phyloP scores from a whole-genome alignment of 2,888 invertebrate species.

The Pollenia labialis region DNA sequence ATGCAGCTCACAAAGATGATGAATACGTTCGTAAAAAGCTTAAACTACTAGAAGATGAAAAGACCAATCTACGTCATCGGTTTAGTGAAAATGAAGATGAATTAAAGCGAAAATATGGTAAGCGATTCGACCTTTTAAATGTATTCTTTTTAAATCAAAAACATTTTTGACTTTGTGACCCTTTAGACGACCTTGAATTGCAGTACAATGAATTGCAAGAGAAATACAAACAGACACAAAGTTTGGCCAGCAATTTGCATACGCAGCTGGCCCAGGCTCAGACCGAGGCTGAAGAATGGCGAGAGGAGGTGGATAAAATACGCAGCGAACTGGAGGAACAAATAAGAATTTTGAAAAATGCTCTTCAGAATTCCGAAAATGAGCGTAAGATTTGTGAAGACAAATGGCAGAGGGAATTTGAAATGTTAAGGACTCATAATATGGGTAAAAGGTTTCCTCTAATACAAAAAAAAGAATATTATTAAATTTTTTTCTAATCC shows the following conservation, averaged over 20 bases:
- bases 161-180: neutral
- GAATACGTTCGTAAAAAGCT: conserved; percentile 83
- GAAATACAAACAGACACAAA: conserved; percentile 85
- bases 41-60: conserved; percentile 83
- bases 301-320: conserved; percentile 84
- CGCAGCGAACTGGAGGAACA: conserved; percentile 85
- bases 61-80: conserved; percentile 81
- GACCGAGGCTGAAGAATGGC: conserved; percentile 80
- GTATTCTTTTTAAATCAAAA: neutral
- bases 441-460: conserved; percentile 80
- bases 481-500: neutral
- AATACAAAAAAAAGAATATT: neutral
- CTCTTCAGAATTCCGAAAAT: conserved; percentile 86
- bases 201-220: conserved; percentile 85
- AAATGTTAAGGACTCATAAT: conserved; percentile 87
- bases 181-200: conserved; percentile 84
- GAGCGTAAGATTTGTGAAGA: conserved; percentile 86
- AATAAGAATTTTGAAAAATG: conserved; percentile 85
- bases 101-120: conserved; percentile 82
- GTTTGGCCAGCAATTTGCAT: conserved; percentile 81
- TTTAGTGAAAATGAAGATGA: conserved; percentile 83
- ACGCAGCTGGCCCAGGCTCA: conserved; percentile 82
- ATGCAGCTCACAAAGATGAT: conserved; percentile 83
- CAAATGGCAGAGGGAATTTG: conserved; percentile 87
- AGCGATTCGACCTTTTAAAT: conserved; percentile 27